phyloP scores from a whole-genome alignment of 1,140 invertebrate genomes.

The Apis cerana region DNA sequence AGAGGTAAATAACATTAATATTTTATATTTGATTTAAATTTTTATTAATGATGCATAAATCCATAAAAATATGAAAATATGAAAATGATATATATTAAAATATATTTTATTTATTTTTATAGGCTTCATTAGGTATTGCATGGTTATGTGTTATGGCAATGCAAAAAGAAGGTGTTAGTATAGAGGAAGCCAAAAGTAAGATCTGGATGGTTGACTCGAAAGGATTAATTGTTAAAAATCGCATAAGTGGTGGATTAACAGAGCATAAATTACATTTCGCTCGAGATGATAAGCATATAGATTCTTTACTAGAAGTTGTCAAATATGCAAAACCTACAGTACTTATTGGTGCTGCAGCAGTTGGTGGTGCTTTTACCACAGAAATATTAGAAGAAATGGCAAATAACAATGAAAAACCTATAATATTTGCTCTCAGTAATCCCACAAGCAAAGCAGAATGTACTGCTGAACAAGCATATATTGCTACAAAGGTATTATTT shows the following conservation, averaged over 20 bases:
- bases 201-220: constrained; percentile 89
- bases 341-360: constrained; percentile 92
- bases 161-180: constrained; percentile 88
- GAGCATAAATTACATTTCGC: constrained; percentile 91
- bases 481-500: constrained; percentile 86
- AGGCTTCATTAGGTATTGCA: constrained; percentile 94
- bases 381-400: constrained; percentile 93
- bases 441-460: constrained; percentile 98
- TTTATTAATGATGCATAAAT: too few relatives aligned
- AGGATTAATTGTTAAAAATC: constrained; percentile 90
- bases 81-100: not conserved
- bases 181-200: constrained; percentile 86
- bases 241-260: constrained; percentile 87
- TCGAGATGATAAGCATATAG: constrained; percentile 86
- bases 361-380: constrained; percentile 92
- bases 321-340: constrained; percentile 90
- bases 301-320: constrained; percentile 89
- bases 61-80: not conserved
- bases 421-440: constrained; percentile 98
- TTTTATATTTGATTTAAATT: not conserved
- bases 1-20: constrained; percentile 83
- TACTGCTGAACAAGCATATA: constrained; percentile 97
- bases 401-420: constrained; percentile 87
- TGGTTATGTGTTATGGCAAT: constrained; percentile 93
- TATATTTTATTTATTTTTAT: constrained; percentile 30